These are phyloP conservation scores for Lampris incognitus DNA, from an alignment of 2,113 vertebrate species.

Conservation along the genomic window DNA sequence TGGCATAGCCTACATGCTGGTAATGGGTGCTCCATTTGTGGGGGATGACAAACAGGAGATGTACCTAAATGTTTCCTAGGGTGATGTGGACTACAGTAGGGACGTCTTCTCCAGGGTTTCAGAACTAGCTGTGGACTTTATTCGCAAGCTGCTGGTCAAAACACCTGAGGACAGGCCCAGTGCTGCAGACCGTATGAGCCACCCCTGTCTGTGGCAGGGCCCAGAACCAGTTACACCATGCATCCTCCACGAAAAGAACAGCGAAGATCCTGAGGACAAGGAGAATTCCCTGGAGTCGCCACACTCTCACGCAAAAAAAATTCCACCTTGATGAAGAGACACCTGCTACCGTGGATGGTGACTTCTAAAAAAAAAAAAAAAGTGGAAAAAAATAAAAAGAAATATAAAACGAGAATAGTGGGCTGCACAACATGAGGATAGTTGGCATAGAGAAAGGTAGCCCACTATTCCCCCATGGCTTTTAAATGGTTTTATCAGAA, in stretches of 20 bases:
- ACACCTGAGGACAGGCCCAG: conserved; percentile 90
- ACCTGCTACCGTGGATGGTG: conserved; percentile 52
- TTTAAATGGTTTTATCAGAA: conserved; percentile 60
- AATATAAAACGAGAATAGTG: background rate
- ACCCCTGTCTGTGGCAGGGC: conserved; percentile 90
- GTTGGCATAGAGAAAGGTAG: background rate
- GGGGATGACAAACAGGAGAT: conserved; percentile 96
- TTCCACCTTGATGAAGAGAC: conserved; percentile 89
- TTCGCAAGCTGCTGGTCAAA: conserved; percentile 93
- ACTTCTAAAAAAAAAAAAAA: conserved; percentile 45
- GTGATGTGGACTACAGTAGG: conserved; percentile 94
- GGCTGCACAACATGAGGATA: background rate
- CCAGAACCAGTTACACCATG: conserved; percentile 70
- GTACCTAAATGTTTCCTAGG: conserved; percentile 96
- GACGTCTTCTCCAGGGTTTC: conserved; percentile 90
- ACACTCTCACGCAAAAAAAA: conserved; percentile 84
- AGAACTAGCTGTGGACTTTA: conserved; percentile 91
- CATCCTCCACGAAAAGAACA: conserved; percentile 78
- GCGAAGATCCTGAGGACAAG: conserved; percentile 88
- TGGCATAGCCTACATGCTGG: conserved; percentile 94
- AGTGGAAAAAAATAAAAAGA: background rate
- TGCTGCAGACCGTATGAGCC: conserved; percentile 89
- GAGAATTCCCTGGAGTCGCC: conserved; percentile 91
- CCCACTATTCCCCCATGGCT: conserved; percentile 25
- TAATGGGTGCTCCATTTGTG: conserved; percentile 93